Evolutionary conservation across 2,888 invertebrate genomes (phyloP), one percentile per base, ranked within the genome.

Genomic region (Sinopyrophorus schimmeli): DNA sequence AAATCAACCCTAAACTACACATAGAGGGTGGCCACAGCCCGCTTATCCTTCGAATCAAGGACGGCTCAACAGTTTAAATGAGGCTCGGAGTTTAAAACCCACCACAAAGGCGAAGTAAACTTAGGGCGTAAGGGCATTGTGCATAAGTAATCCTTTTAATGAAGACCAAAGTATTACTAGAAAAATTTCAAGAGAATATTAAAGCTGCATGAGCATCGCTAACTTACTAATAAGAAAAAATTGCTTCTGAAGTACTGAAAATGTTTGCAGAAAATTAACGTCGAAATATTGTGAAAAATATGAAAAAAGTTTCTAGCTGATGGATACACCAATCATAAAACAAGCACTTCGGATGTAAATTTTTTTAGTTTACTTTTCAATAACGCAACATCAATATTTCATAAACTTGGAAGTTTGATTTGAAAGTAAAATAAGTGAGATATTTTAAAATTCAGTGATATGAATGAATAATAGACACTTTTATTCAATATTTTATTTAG

Each of bases 1-100:
- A 50, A 50, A 49, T 49, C 49, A 49, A 48, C 47, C 47, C 47
- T 32, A 42, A 49, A 43, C 28, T 43, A 24, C 43, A 38, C 49
- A 49, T 42, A 40, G 44, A 39, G 39, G 40, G 50, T 44, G 38
- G 28, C 50, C 50, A 32, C 49, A 16, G 31, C 16, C 27, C 31
- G 26, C 38, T 48, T 48, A 44, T 44, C 43, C 50, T 44, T 46
- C 32, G 44, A 40, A 44, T 50, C 43, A 39, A 38, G 44, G 23
- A 46, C 20, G 30, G 44, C 31, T 43, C 50, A 23, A 39, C 47
- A 27, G 39, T 32, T 47, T 47, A 47, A 37, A 44, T 44, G 37
- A 24, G 15, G 37, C 30, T 35, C 20, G 34, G 24, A 28, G 42
- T 37, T 38, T 38, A 24, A 31, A 49, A 38, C 37, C 30, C 16